These are phyloP conservation scores for Meloidogyne hapla DNA, from an alignment of 1,140 invertebrate species.

Conservation along the genomic window DNA sequence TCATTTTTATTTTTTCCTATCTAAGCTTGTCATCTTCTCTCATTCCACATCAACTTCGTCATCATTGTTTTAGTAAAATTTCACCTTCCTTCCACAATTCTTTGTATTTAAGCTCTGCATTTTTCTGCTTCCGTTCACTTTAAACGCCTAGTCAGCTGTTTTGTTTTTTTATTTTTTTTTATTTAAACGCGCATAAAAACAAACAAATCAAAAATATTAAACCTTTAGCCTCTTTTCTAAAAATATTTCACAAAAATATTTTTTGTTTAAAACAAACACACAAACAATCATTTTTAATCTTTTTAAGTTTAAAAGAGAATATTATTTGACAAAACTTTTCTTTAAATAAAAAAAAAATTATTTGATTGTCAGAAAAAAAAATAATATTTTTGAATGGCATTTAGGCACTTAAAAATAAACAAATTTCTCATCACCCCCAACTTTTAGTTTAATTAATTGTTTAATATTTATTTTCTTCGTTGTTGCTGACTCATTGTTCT, in stretches of 20 bases:
- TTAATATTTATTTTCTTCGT: neutral
- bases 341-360: no score
- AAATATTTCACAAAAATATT: conserved; percentile 7
- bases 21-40: neutral
- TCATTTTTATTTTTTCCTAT: neutral
- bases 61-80: neutral
- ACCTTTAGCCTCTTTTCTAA: neutral
- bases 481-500: neutral
- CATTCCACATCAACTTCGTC: neutral
- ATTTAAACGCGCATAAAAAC: neutral
- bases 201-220: neutral
- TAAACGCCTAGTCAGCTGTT: conserved; percentile 3
- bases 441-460: neutral
- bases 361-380: no score
- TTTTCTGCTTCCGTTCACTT: neutral
- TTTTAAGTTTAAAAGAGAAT: no score
- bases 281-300: no score
- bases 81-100: neutral
- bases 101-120: neutral
- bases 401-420: neutral
- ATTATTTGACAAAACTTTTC: no score
- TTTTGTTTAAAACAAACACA: neutral
- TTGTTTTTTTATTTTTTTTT: neutral
- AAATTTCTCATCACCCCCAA: neutral
- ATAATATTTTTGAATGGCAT: no score